A percentile compares a stretch with the other conserved stretches of the same genome.
Evolutionary conservation across 2,888 invertebrate species (phyloP).

Genomic region (Chrysopilus asiliformis): DNA sequence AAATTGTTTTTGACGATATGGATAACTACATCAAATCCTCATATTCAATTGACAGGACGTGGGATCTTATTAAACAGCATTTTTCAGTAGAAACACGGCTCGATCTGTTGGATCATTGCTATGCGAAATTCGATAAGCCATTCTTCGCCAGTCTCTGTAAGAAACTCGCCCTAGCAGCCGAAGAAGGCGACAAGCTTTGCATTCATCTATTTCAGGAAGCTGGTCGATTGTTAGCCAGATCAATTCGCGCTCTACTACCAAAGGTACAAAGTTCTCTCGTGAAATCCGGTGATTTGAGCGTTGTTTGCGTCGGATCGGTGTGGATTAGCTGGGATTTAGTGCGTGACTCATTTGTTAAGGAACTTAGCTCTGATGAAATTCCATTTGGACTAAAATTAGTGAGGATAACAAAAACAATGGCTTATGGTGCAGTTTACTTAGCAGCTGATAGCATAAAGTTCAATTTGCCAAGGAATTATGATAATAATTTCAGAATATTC

Average conservation of each 20-base stretch:
- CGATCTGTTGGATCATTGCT: conserved; percentile 59
- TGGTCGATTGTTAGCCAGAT: conserved; percentile 50
- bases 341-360: conserved; percentile 51
- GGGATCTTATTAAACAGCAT: conserved; percentile 58
- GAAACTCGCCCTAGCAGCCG: conserved; percentile 54
- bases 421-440: conserved; percentile 75
- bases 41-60: conserved; percentile 50
- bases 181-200: conserved; percentile 59
- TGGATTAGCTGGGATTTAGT: conserved; percentile 86
- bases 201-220: conserved; percentile 55
- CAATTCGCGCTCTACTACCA: conserved; percentile 48
- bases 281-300: conserved; percentile 39
- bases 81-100: conserved; percentile 56
- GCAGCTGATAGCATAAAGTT: conserved; percentile 58
- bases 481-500: conserved; percentile 53
- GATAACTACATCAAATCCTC: conserved; percentile 61
- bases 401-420: conserved; percentile 58
- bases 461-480: conserved; percentile 54
- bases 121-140: conserved; percentile 72
- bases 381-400: conserved; percentile 44
- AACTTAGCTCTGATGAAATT: conserved; percentile 36
- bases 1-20: conserved; percentile 73
- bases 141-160: conserved; percentile 54
- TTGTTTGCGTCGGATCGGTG: conserved; percentile 89
- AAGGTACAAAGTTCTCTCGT: conserved; percentile 44